phyloP scores from a whole-genome alignment of 2,888 invertebrate species.

The Hoplodrina ambigua region DNA sequence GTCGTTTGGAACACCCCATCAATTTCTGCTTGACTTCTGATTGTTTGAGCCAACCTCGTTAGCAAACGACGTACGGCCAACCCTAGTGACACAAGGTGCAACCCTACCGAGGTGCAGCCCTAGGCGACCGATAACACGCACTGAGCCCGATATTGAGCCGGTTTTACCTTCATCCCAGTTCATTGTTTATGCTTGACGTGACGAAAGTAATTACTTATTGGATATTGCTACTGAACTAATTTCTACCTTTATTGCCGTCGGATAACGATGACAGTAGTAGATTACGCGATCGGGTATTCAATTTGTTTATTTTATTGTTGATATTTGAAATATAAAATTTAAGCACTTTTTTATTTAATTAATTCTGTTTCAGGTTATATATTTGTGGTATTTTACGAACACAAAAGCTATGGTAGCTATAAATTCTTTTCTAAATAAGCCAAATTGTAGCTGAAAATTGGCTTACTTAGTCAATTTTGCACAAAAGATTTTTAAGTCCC shows the following conservation, averaged over 20 bases:
- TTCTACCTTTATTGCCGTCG: slow-evolving; percentile 41
- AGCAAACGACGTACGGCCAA: slow-evolving; percentile 64
- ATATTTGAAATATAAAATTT: slow-evolving; percentile 14
- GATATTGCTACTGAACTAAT: slow-evolving; percentile 40
- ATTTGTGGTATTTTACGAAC: neutral
- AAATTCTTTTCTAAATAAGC: neutral
- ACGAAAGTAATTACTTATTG: slow-evolving; percentile 59
- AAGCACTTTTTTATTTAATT: too few species aligned
- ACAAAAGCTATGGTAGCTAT: neutral
- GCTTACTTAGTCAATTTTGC: neutral
- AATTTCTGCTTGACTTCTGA: slow-evolving; percentile 85
- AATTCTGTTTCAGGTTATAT: too few species aligned
- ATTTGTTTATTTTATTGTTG: slow-evolving; percentile 38
- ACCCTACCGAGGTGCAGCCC: slow-evolving; percentile 52
- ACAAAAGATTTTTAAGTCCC: neutral
- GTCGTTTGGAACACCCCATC: slow-evolving; percentile 77
- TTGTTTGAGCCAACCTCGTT: slow-evolving; percentile 83
- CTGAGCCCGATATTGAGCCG: slow-evolving; percentile 52
- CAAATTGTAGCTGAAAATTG: neutral
- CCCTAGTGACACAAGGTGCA: slow-evolving; percentile 52
- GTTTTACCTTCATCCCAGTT: slow-evolving; percentile 45
- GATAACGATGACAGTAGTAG: slow-evolving; percentile 20
- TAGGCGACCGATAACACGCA: slow-evolving; percentile 59
- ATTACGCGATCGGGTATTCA: slow-evolving; percentile 20
- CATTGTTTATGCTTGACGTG: slow-evolving; percentile 60